Evolutionary conservation across 2,797 vertebrate genomes (phyloP).

Genomic region (Lepidocolaptes lacrymiger): DNA sequence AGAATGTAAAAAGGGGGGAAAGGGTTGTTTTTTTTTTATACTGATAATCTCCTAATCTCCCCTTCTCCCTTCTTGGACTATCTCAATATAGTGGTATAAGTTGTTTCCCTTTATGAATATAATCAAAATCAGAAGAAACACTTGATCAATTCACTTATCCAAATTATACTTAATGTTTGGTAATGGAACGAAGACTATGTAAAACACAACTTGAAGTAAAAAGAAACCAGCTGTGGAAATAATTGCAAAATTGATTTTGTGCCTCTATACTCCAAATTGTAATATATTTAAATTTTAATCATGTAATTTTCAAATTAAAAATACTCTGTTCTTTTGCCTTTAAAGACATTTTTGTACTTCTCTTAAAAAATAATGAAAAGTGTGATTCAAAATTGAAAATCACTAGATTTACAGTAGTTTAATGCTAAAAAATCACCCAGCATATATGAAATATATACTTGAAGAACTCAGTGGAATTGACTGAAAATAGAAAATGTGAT

Average conservation of each 20-base stretch:
- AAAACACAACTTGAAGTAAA: not conserved
- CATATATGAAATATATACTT: not conserved
- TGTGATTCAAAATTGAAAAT: not conserved
- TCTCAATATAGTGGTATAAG: not conserved
- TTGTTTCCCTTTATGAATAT: not conserved
- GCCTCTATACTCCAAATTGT: not conserved
- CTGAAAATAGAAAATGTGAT: not conserved
- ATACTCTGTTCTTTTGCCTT: not conserved
- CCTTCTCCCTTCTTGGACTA: not conserved
- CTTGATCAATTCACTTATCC: not conserved
- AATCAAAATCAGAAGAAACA: not conserved
- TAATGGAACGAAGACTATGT: not conserved
- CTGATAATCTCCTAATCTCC: not conserved
- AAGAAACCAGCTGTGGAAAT: not conserved
- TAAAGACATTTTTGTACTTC: not conserved
- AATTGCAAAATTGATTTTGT: not conserved
- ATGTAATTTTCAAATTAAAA: not conserved
- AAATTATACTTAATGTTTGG: not conserved
- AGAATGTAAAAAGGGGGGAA: not conserved
- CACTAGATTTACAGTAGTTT: not conserved
- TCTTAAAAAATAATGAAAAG: not conserved
- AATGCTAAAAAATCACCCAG: not conserved
- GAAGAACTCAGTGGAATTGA: not conserved
- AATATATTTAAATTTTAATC: not conserved
- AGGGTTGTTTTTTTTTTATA: accelerated